Evolutionary conservation across 2,797 vertebrate genomes (phyloP).

Genomic region (Muscicapa striata): DNA sequence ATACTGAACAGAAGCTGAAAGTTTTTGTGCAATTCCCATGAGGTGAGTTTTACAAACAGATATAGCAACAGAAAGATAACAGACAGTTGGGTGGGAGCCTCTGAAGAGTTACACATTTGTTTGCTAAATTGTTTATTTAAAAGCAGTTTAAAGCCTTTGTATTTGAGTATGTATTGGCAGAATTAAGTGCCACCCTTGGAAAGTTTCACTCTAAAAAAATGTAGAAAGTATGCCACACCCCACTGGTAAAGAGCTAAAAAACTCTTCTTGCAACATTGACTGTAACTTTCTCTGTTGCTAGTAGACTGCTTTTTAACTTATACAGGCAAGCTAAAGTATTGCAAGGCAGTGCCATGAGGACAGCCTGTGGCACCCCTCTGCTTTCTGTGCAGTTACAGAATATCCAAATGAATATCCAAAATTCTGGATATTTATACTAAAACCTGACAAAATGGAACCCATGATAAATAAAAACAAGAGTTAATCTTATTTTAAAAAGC

Average conservation of each 20-base stretch:
- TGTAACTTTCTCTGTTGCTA: not conserved
- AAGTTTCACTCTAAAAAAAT: not conserved
- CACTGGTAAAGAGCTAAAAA: not conserved
- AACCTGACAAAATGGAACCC: not conserved
- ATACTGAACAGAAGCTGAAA: not conserved
- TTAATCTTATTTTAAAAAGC: not conserved
- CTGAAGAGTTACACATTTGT: not conserved
- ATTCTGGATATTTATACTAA: not conserved
- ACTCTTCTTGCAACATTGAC: not conserved
- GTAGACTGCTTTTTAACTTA: not conserved
- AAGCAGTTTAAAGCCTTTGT: not conserved
- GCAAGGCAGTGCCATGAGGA: not conserved
- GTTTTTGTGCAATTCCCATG: not conserved
- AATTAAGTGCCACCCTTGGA: not conserved
- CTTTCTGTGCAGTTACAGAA: not conserved
- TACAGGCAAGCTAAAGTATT: not conserved
- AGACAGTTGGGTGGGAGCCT: not conserved
- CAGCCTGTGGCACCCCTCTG: not conserved
- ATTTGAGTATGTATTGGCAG: not conserved
- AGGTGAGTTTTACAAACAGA: not conserved
- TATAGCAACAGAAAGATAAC: not conserved
- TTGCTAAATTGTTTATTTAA: not conserved
- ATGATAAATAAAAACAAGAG: not conserved
- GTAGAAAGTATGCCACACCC: not conserved
- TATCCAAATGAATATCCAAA: not conserved